Conservation (phyloP, 2,113 vertebrate genomes). For the Hipposideros armiger region DNA sequence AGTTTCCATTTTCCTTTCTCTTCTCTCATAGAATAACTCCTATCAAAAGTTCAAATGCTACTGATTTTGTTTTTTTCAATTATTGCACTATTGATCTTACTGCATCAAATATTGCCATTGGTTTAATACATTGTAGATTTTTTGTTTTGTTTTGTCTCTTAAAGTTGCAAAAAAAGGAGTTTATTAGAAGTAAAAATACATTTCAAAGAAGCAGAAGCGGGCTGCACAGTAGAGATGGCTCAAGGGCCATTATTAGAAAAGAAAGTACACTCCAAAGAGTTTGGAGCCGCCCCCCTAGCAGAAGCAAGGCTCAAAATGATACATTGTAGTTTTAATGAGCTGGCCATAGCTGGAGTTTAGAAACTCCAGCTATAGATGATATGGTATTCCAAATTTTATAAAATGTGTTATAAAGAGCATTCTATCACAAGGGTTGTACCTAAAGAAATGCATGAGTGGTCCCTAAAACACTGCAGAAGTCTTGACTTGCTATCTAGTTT, state of each 20-base stretch:
- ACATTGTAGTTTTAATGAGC: background rate
- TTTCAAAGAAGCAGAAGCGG: too few species aligned
- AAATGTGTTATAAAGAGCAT: constrained; percentile 17
- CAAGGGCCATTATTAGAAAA: too few species aligned
- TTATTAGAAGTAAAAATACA: too few species aligned
- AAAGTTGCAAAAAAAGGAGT: too few species aligned
- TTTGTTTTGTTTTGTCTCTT: too few species aligned
- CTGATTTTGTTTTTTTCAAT: background rate
- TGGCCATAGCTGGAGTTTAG: background rate
- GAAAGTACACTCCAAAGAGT: too few species aligned
- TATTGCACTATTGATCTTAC: background rate
- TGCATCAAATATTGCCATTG: background rate
- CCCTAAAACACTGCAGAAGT: background rate
- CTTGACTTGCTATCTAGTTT: background rate
- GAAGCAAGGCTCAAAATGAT: too few species aligned
- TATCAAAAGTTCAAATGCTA: background rate
- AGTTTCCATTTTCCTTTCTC: background rate
- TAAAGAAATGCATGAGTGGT: background rate
- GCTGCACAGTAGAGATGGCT: too few species aligned
- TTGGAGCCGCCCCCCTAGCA: too few species aligned
- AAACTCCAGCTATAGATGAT: background rate
- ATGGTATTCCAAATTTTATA: background rate
- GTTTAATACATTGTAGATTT: background rate
- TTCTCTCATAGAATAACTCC: background rate
- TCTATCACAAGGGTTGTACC: background rate